Evolutionary conservation across 1,140 invertebrate genomes (phyloP), one percentile per base, ranked within the genome.

Genomic region (Pseudomyrmex gracilis): DNA sequence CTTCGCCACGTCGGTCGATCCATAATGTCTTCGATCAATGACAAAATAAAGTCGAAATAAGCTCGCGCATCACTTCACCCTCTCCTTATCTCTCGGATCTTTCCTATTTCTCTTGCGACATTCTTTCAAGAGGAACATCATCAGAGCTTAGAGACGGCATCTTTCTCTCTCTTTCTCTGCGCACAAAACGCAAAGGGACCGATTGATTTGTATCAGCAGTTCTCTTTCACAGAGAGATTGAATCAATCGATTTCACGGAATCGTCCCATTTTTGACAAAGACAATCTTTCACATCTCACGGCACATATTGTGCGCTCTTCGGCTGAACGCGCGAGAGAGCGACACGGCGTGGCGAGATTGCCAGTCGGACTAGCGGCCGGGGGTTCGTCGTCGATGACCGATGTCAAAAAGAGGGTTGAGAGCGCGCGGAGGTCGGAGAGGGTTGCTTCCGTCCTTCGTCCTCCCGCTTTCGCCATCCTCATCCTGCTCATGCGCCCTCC

Each of bases 401-500:
- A 85, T 85, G 74, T 77, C 66, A 34, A 78, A 73, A 73, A 66
- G 74, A 43, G 76, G 34, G 34, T 34, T 49, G 73, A 82, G 77
- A 77, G 76, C 45, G 53, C 58, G 71, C 71, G 73, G 34, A 34
- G 34, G 34, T 34, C 49, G 60, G 80, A 83, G 80, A 85, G 83
- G 85, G 83, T 78, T 51, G 73, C 49, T 73, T 61, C 73, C 80
- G 22, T 57, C 22, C 34, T 85, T 61, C 85, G 61, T 71, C 57
- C 49, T 68, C 58, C 17, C 51, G 63, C 70, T 13, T 22, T 58
- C 82, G 82, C 85, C 84, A 73, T 88, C 83, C 86, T 22, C 86
- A 85, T 84, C 88, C 85, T 85, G 91, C 89, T 89, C 92, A 92
- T 93, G 92, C 92, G 92, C 92, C 89, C 85, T 91, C 77, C 82